Evolutionary conservation across 2,888 invertebrate species (phyloP).

Genomic region (Pherbina coryleti): DNA sequence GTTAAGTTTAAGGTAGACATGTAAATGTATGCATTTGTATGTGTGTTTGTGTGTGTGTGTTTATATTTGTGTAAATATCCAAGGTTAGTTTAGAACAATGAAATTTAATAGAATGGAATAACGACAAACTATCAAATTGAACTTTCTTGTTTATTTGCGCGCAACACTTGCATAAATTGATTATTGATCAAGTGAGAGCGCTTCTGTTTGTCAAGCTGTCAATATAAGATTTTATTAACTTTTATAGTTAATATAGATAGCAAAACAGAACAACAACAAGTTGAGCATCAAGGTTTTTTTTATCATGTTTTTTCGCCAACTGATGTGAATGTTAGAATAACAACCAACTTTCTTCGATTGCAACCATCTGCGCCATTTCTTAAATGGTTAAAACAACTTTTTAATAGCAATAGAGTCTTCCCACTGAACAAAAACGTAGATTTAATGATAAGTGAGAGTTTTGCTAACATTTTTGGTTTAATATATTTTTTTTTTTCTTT

Average conservation of each 20-base stretch:
- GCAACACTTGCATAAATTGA: conserved; percentile 25
- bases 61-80: not conserved
- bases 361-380: conserved; percentile 22
- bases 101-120: not conserved
- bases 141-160: conserved; percentile 15
- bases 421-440: too few relatives aligned
- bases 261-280: not conserved
- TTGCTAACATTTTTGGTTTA: too few relatives aligned
- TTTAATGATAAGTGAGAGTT: too few relatives aligned
- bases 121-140: conserved; percentile 13
- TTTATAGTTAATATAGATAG: too few relatives aligned
- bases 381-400: conserved; percentile 24
- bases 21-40: too few relatives aligned
- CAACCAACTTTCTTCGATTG: not conserved
- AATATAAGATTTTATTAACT: not conserved
- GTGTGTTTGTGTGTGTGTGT: not conserved
- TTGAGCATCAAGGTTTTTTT: not conserved
- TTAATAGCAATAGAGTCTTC: not conserved
- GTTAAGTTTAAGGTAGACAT: not conserved
- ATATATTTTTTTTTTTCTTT: too few relatives aligned
- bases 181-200: conserved; percentile 18
- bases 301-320: not conserved
- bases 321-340: not conserved
- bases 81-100: conserved; percentile 18
- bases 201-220: not conserved